Conservation (phyloP, 2,797 vertebrate species). For the Schizopygopsis pylzovi region DNA sequence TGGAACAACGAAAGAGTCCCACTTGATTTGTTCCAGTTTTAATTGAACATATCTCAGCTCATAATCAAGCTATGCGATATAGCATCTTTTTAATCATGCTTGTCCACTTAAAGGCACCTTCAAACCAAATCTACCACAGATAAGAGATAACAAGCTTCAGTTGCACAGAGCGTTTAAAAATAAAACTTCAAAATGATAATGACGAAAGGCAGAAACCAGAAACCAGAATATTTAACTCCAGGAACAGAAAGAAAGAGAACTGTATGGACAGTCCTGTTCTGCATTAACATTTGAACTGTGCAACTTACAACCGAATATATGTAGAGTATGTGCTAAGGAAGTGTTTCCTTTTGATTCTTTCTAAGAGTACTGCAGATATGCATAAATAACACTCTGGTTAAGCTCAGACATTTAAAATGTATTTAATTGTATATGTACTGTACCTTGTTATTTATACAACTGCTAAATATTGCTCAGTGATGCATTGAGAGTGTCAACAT, state of each 20-base stretch:
- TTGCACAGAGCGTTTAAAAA: background rate
- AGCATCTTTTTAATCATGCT: constrained; percentile 65
- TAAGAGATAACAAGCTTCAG: constrained; percentile 27
- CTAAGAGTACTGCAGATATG: background rate
- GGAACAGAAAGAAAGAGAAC: background rate
- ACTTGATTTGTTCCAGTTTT: constrained; percentile 81
- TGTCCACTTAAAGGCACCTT: constrained; percentile 59
- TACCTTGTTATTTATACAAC: background rate
- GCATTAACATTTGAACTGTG: background rate
- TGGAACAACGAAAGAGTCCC: constrained; percentile 78
- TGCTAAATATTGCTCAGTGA: background rate
- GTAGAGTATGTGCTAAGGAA: background rate
- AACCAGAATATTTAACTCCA: background rate
- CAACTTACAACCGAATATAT: background rate
- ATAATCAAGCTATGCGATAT: constrained; percentile 72
- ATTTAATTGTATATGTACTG: background rate
- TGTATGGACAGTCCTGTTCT: background rate
- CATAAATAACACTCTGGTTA: background rate
- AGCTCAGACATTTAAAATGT: background rate
- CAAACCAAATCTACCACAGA: constrained; percentile 51
- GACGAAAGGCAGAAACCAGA: background rate
- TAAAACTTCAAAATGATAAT: constrained; percentile 6
- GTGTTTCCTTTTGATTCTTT: background rate
- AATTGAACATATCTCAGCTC: constrained; percentile 83
- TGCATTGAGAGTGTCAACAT: too few relatives aligned